A percentile compares a stretch with the other conserved stretches of the same genome.
Evolutionary conservation across 2,113 vertebrate species (phyloP).

Genomic region (Drymodes brunneopygia): DNA sequence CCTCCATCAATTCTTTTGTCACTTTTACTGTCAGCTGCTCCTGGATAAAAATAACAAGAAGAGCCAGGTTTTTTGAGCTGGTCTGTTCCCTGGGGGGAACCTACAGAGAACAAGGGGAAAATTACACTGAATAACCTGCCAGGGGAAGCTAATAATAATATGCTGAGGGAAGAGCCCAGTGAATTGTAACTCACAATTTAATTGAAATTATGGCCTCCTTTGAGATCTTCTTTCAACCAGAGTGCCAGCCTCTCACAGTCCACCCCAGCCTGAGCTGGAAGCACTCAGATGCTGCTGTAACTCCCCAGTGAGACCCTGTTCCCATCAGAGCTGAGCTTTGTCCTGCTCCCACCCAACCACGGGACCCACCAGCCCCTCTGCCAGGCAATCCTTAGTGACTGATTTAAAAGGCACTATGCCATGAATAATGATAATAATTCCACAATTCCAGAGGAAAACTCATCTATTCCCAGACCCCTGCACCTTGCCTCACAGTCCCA

Average conservation of each 20-base stretch:
- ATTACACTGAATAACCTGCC: not conserved
- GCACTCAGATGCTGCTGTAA: not conserved
- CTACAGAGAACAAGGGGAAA: not conserved
- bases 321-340: not conserved
- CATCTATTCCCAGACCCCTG: not conserved
- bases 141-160: not conserved
- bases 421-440: not conserved
- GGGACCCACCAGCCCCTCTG: not conserved
- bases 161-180: fast-evolving
- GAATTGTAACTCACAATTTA: not conserved
- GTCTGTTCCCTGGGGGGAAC: not conserved
- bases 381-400: not conserved
- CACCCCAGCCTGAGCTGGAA: not conserved
- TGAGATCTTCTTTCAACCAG: not conserved
- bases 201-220: not conserved
- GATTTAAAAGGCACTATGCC: not conserved
- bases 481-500: not conserved
- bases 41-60: slow-evolving; percentile 36
- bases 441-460: not conserved
- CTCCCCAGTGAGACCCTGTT: not conserved
- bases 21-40: slow-evolving; percentile 20
- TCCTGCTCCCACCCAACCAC: not conserved
- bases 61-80: not conserved
- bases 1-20: slow-evolving; percentile 44
- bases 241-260: not conserved